A percentile compares a stretch with the other conserved stretches of the same genome.
Evolutionary conservation across 2,888 invertebrate species (phyloP).

Genomic region (Mesoligia furuncula): DNA sequence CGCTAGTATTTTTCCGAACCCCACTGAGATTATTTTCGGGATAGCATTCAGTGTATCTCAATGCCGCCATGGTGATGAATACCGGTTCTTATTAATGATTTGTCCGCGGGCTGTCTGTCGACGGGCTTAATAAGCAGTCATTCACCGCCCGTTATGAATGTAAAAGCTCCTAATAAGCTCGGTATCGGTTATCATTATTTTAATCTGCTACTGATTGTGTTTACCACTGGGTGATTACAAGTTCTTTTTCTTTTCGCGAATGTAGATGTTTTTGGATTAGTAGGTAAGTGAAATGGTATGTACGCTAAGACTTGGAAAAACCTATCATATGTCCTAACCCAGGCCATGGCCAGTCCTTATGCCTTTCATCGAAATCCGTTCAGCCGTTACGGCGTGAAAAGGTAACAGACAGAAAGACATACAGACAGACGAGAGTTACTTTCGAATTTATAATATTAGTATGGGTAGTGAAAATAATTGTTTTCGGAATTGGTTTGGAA

Average conservation of each 20-base stretch:
- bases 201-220: slow-evolving; percentile 24
- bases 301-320: background rate
- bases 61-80: slow-evolving; percentile 86
- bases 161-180: slow-evolving; percentile 75
- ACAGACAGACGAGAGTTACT: background rate
- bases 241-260: background rate
- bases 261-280: background rate
- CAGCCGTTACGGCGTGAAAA: background rate
- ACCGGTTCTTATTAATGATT: slow-evolving; percentile 84
- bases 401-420: background rate
- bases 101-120: slow-evolving; percentile 80
- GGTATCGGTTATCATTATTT: slow-evolving; percentile 59
- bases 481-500: background rate
- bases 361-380: background rate
- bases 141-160: slow-evolving; percentile 69
- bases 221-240: background rate
- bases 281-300: background rate
- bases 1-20: slow-evolving; percentile 69
- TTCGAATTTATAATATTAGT: background rate
- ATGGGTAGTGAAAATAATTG: background rate
- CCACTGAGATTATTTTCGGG: slow-evolving; percentile 83
- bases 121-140: slow-evolving; percentile 69
- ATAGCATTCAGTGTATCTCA: slow-evolving; percentile 83
- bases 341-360: background rate
- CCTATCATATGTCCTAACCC: background rate